These are phyloP conservation scores for Sorex maritimensis DNA, from an alignment of 2,797 vertebrate genomes.

Conservation along the genomic window DNA sequence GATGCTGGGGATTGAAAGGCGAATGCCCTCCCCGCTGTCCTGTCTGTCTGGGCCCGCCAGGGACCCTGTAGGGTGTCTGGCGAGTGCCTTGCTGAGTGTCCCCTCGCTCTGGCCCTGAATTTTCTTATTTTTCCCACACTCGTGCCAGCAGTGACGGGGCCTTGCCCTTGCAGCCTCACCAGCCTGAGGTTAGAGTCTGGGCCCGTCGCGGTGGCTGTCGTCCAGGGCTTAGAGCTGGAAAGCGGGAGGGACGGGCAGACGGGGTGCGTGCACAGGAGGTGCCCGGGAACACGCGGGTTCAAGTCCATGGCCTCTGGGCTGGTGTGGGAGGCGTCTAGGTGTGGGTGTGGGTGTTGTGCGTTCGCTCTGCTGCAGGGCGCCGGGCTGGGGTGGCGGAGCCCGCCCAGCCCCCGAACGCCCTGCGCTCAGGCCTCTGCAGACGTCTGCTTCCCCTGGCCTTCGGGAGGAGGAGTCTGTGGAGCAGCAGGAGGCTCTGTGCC, in stretches of 20 bases:
- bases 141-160: not conserved
- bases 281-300: not conserved
- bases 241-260: not conserved
- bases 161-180: not conserved
- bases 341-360: constrained; percentile 15
- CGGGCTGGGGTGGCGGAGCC: not conserved
- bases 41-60: too few relatives aligned
- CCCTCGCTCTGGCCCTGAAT: too few relatives aligned
- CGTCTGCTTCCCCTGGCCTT: constrained; percentile 55
- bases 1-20: too few relatives aligned
- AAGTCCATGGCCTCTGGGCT: constrained; percentile 37
- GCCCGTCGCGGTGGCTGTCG: constrained; percentile 20
- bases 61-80: too few relatives aligned
- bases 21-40: too few relatives aligned
- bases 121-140: too few relatives aligned
- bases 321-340: constrained; percentile 28
- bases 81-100: too few relatives aligned
- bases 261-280: not conserved
- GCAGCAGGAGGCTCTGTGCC: not conserved
- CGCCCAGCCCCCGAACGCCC: constrained; percentile 61
- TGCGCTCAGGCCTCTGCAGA: constrained; percentile 8
- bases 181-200: constrained; percentile 54
- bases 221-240: constrained; percentile 50
- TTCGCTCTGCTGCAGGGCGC: constrained; percentile 27
- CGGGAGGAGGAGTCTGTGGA: constrained; percentile 59